phyloP scores from a whole-genome alignment of 2,888 invertebrate species.

The Plebejus melissa region DNA sequence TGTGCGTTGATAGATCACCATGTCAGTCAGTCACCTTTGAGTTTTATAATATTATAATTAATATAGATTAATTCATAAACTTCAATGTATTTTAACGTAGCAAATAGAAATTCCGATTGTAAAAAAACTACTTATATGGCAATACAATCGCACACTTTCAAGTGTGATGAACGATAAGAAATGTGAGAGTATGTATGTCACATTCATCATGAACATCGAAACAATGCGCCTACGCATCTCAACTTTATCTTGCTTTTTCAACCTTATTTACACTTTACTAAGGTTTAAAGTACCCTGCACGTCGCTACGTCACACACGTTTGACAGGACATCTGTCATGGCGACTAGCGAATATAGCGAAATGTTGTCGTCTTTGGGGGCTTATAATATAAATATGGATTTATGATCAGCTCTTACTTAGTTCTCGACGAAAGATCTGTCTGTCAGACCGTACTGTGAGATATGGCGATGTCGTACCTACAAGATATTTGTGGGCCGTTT shows the following conservation, averaged over 20 bases:
- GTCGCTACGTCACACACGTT: not conserved
- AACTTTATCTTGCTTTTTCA: too few species aligned
- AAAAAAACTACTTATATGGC: not conserved
- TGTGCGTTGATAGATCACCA: too few species aligned
- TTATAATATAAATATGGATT: constrained; percentile 13
- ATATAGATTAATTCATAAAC: too few species aligned
- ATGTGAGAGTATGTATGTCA: not conserved
- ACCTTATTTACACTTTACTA: not conserved
- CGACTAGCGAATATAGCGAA: not conserved
- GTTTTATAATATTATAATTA: too few species aligned
- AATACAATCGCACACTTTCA: not conserved
- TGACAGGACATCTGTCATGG: constrained; percentile 6
- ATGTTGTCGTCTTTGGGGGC: not conserved
- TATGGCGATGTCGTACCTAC: not conserved
- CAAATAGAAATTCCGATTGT: not conserved
- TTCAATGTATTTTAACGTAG: not conserved
- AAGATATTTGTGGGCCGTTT: not conserved
- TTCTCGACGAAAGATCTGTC: not conserved
- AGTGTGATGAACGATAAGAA: constrained; percentile 3
- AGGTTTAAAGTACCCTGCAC: not conserved
- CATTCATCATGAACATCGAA: not conserved
- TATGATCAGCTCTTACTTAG: not conserved
- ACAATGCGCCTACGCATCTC: not conserved
- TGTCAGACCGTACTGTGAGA: not conserved
- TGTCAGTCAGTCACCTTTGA: too few species aligned